Evolutionary conservation across 2,888 invertebrate genomes (phyloP).

Genomic region (Cheilosia variabilis): DNA sequence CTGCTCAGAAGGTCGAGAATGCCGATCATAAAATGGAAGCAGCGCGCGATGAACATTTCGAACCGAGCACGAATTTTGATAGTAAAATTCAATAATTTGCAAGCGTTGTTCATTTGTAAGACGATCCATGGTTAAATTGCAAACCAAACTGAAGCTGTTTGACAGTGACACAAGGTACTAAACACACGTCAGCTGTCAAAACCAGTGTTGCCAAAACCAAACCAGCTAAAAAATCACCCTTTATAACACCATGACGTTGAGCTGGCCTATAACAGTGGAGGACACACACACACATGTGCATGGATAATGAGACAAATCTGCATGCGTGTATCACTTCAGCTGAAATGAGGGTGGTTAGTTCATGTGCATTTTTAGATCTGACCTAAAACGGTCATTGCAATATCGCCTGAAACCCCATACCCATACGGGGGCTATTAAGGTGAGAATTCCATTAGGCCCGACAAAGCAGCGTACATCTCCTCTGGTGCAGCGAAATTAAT

Average conservation of each 20-base stretch:
- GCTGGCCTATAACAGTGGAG: not conserved
- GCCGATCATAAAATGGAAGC: too few species aligned
- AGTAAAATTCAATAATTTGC: too few species aligned
- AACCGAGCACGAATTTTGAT: too few species aligned
- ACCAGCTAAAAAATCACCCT: too few species aligned
- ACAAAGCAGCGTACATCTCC: not conserved
- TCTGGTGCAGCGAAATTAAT: slow-evolving; percentile 1
- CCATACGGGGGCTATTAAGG: slow-evolving; percentile 4
- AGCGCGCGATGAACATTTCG: too few species aligned
- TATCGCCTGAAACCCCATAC: not conserved
- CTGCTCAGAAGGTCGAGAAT: too few species aligned
- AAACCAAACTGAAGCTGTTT: too few species aligned
- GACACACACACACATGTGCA: not conserved
- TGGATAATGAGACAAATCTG: slow-evolving; percentile 13
- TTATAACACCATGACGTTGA: not conserved
- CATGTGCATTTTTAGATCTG: not conserved
- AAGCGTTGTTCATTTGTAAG: too few species aligned
- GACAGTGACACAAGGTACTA: too few species aligned
- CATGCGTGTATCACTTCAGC: not conserved
- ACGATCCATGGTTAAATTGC: too few species aligned
- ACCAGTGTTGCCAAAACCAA: too few species aligned
- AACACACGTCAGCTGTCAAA: too few species aligned
- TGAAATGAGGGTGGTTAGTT: not conserved
- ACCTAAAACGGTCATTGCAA: slow-evolving; percentile 9
- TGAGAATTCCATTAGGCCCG: slow-evolving; percentile 29